phyloP scores from a whole-genome alignment of 2,888 invertebrate genomes.

The Stenolophus ochropezus region DNA sequence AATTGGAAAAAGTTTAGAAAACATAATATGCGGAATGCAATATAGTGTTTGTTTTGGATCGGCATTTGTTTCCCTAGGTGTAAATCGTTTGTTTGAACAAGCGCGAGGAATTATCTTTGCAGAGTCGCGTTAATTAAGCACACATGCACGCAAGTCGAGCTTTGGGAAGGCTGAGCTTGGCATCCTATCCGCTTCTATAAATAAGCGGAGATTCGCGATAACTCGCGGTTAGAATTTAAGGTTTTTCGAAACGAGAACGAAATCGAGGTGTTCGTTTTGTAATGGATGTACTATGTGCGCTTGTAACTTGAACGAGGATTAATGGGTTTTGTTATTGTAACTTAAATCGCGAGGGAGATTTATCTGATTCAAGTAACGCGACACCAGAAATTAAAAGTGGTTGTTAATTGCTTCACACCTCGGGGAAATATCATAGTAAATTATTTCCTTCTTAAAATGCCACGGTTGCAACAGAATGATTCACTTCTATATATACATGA shows the following conservation, averaged over 20 bases:
- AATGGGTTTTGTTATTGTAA: conserved; percentile 32
- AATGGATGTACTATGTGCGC: conserved; percentile 35
- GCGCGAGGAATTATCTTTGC: conserved; percentile 8
- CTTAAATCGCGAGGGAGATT: conserved; percentile 27
- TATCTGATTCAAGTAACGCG: conserved; percentile 10
- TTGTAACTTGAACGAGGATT: conserved; percentile 29
- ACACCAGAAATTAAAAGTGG: conserved; percentile 1
- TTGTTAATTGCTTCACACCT: background rate
- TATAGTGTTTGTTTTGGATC: background rate
- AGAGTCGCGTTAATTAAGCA: conserved; percentile 29
- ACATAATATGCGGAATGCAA: background rate
- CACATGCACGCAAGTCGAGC: conserved; percentile 40
- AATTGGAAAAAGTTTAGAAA: no score
- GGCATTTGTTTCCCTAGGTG: background rate
- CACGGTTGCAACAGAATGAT: background rate
- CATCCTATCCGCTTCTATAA: conserved; percentile 36
- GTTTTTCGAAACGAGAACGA: conserved; percentile 32
- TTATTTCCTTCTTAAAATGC: background rate
- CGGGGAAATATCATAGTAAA: background rate
- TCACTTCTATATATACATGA: no score
- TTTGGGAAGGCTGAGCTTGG: background rate
- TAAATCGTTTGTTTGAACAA: conserved; percentile 32
- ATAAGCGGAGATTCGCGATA: conserved; percentile 33
- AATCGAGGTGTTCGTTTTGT: conserved; percentile 21
- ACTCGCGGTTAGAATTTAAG: conserved; percentile 24